phyloP scores from a whole-genome alignment of 1,140 invertebrate species.

The Piezodorus guildinii region DNA sequence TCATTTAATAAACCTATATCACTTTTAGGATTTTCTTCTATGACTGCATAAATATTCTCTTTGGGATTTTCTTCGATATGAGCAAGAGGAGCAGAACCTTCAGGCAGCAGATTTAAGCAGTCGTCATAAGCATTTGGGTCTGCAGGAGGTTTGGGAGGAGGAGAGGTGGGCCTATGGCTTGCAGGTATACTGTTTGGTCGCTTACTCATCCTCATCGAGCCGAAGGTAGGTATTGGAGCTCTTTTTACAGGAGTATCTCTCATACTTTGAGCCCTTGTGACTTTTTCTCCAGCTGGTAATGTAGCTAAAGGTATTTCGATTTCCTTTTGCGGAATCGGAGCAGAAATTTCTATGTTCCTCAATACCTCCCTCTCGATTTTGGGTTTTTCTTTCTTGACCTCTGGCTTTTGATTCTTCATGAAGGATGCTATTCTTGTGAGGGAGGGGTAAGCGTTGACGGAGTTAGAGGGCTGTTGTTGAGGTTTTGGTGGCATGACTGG shows the following conservation, averaged over 20 bases:
- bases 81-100: slow-evolving; percentile 36
- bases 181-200: slow-evolving; percentile 56
- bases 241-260: slow-evolving; percentile 43
- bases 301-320: slow-evolving; percentile 45
- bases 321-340: slow-evolving; percentile 58
- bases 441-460: slow-evolving; percentile 25
- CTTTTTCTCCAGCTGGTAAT: slow-evolving; percentile 37
- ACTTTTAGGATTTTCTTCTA: slow-evolving; percentile 49
- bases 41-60: slow-evolving; percentile 77
- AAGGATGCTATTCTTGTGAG: slow-evolving; percentile 66
- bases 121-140: slow-evolving; percentile 50
- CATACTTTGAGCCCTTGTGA: slow-evolving; percentile 67
- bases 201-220: slow-evolving; percentile 60
- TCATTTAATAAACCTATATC: slow-evolving; percentile 58
- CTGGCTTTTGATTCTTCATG: slow-evolving; percentile 38
- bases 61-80: slow-evolving; percentile 48
- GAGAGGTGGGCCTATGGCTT: slow-evolving; percentile 46
- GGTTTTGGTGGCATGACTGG: not conserved
- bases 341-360: slow-evolving; percentile 65
- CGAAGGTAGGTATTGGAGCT: slow-evolving; percentile 58
- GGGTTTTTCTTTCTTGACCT: slow-evolving; percentile 18
- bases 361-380: slow-evolving; percentile 51
- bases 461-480: not conserved
- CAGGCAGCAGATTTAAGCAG: slow-evolving; percentile 51
- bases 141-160: slow-evolving; percentile 45